phyloP scores from a whole-genome alignment of 2,797 vertebrate species.

The Thripadectes ignobilis region DNA sequence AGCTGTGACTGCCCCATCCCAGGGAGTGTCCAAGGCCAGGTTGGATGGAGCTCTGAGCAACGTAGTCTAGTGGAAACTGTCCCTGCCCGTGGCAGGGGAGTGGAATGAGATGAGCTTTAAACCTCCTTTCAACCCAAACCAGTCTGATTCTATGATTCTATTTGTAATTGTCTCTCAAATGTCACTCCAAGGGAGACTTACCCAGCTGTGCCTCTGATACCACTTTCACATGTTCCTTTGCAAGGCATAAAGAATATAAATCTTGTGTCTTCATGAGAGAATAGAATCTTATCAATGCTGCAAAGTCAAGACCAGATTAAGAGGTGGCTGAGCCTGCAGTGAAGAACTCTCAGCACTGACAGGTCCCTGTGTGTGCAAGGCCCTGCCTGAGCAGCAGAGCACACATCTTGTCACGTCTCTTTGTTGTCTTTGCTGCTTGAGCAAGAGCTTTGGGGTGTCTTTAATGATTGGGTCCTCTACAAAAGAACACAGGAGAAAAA shows the following conservation, averaged over 20 bases:
- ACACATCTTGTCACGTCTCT: background rate
- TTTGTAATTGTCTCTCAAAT: background rate
- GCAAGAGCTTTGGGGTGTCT: background rate
- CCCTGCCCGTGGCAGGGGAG: background rate
- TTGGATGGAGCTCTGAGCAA: rapidly evolving
- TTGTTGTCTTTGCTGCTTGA: background rate
- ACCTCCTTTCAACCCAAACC: background rate
- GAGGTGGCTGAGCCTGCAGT: background rate
- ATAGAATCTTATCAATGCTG: background rate
- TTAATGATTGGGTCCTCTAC: background rate
- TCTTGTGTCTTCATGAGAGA: background rate
- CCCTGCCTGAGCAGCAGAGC: background rate
- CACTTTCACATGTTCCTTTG: background rate
- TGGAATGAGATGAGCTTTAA: background rate
- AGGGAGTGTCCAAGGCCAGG: background rate
- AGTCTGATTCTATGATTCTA: background rate
- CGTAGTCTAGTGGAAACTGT: background rate
- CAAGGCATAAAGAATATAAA: background rate
- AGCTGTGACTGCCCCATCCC: background rate
- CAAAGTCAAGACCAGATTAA: background rate
- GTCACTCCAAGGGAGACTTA: background rate
- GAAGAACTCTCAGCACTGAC: background rate
- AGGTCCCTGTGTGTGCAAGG: background rate
- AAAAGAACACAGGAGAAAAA: background rate
- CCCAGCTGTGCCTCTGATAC: background rate